Conservation (phyloP, 1,140 invertebrate genomes). For the Caerostris extrusa region DNA sequence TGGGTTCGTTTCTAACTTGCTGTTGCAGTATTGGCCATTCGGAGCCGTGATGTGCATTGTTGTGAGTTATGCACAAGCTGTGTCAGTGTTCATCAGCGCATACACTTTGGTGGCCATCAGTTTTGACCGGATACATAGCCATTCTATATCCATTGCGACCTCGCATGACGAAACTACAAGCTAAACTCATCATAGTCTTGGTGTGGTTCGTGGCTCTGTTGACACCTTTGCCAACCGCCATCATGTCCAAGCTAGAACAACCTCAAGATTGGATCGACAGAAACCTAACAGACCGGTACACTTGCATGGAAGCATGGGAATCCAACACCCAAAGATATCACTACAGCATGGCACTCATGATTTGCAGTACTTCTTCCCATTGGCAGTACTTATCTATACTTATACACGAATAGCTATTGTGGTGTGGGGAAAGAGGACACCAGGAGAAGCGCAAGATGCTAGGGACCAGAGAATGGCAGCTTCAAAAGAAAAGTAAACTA, state of each 20-base stretch:
- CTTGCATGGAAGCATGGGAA: conserved; percentile 79
- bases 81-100: conserved; percentile 86
- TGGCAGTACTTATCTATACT: conserved; percentile 90
- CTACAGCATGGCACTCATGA: conserved; percentile 89
- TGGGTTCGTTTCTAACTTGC: conserved; percentile 88
- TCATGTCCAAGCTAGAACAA: conserved; percentile 84
- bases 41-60: conserved; percentile 88
- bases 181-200: conserved; percentile 87
- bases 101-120: conserved; percentile 93
- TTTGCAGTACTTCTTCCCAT: conserved; percentile 93
- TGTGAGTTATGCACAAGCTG: conserved; percentile 86
- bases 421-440: conserved; percentile 92
- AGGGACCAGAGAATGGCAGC: conserved; percentile 90
- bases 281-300: conserved; percentile 85
- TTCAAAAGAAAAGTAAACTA: conserved; percentile 90
- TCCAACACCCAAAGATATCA: conserved; percentile 83
- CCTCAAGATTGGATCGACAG: conserved; percentile 84
- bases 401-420: conserved; percentile 93
- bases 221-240: conserved; percentile 89
- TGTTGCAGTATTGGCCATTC: conserved; percentile 92
- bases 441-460: conserved; percentile 91
- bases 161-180: conserved; percentile 88
- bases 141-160: conserved; percentile 93
- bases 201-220: conserved; percentile 90
- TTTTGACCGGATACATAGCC: conserved; percentile 91